Evolutionary conservation across 2,797 vertebrate species (phyloP), one percentile per base, ranked within the genome.

Genomic region (Mormyrus proboscirostris): DNA sequence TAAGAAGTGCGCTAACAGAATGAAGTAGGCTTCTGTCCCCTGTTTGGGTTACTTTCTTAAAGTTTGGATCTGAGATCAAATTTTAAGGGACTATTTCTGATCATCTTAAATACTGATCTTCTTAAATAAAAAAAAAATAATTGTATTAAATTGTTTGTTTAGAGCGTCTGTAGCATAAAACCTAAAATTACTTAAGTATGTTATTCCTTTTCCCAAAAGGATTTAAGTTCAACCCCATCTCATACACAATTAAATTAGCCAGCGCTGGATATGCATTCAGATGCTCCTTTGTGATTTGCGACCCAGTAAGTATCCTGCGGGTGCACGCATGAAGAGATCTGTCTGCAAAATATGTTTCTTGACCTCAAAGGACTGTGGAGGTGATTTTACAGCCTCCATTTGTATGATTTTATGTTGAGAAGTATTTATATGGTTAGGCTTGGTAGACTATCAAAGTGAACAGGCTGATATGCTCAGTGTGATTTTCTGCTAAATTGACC

Each of bases 121-220:
- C 38, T 19, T 41, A 79, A 79, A 38, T 73, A 38, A 38, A 79
- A 47, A 79, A 47, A 22, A 10, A 47, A 47, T 82, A 22, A n/a
- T 82, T 82, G 76, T 10, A 12, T 82, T 82, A 82, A 82, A 82
- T 82, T 47, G 76, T 44, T 82, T 82, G 76, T n/a, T 47, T 82
- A 44, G 19, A n/a, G 19, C 7, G 0, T 44, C 7, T 1, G 7
- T 82, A 44, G 76, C 19, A 82, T n/a, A 82, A 47, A 82, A 82
- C 41, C 33, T 38, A 73, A 73, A 73, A 82, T 82, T 47, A 82
- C 76, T 19, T 10, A 82, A 82, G 76, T 82, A 82, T 82, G 16
- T 82, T 82, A 82, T 22, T 82, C 76, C 6, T 44, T 82, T 82
- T 82, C 41, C 41, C 76, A 7, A 47, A 82, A 82, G 41, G 73